These are phyloP conservation scores for Zaprionus inermis DNA, from an alignment of 1,140 invertebrate species.

Conservation along the genomic window DNA sequence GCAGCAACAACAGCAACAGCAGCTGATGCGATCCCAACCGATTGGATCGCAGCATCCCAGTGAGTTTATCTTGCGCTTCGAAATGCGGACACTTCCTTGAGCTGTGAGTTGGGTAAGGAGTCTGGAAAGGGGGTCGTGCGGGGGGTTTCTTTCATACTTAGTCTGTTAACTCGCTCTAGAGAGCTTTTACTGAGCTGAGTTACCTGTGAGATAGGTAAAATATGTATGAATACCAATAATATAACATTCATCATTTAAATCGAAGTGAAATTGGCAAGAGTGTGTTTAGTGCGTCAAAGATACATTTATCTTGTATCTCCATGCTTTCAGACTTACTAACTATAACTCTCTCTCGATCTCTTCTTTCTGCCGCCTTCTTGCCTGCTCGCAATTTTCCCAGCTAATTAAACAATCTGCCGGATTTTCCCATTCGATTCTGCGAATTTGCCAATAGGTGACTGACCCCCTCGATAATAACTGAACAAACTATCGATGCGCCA, in stretches of 20 bases:
- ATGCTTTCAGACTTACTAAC: too few relatives aligned
- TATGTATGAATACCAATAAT: too few relatives aligned
- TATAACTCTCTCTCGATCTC: neutral
- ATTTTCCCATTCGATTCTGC: neutral
- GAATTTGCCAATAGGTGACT: constrained; percentile 33
- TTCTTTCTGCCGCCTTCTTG: neutral
- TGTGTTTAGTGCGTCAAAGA: too few relatives aligned
- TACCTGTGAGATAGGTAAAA: too few relatives aligned
- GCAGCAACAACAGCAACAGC: constrained; percentile 29
- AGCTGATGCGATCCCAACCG: constrained; percentile 58
- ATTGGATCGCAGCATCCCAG: constrained; percentile 66
- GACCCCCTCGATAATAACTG: constrained; percentile 21
- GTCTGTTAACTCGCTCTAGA: neutral
- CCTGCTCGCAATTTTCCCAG: neutral
- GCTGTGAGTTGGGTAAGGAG: neutral
- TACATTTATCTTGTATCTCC: too few relatives aligned
- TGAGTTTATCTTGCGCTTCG: constrained; percentile 73
- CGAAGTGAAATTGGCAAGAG: too few relatives aligned
- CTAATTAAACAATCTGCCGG: neutral
- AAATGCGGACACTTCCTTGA: constrained; percentile 47
- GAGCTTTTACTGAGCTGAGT: neutral
- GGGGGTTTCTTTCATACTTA: neutral
- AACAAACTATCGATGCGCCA: constrained; percentile 21
- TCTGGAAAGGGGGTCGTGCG: neutral
- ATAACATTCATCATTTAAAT: too few relatives aligned